Evolutionary conservation across 2,888 invertebrate genomes (phyloP).

Genomic region (Stenchaetothrips biformis): DNA sequence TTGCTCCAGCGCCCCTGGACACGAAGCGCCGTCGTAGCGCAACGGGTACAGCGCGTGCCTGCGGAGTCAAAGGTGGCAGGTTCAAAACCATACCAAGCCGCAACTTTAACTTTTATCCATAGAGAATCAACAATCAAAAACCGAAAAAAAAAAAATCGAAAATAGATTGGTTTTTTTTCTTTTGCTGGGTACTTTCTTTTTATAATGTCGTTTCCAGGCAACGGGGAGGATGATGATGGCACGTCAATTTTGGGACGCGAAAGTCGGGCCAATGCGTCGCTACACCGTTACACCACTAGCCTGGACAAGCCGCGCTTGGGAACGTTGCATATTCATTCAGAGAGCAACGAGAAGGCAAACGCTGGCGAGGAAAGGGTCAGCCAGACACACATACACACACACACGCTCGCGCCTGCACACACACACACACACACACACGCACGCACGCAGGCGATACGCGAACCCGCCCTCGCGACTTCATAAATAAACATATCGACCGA

Average conservation of each 20-base stretch:
- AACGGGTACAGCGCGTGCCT: not conserved
- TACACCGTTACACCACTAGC: slow-evolving; percentile 10
- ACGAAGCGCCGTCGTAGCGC: too few relatives aligned
- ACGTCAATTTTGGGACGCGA: not conserved
- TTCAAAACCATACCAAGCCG: not conserved
- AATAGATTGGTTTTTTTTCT: not conserved
- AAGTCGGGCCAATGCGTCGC: not conserved
- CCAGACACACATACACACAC: slow-evolving; percentile 26
- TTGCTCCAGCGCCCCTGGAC: slow-evolving; percentile 26
- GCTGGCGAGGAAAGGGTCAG: slow-evolving; percentile 5
- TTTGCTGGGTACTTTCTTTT: slow-evolving; percentile 10
- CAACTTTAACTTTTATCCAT: too few relatives aligned
- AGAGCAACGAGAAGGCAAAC: not conserved
- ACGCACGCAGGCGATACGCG: slow-evolving; percentile 28
- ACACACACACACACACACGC: slow-evolving; percentile 17
- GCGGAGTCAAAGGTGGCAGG: not conserved
- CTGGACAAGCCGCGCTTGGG: not conserved
- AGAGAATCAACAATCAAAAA: too few relatives aligned
- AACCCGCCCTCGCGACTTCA: not conserved
- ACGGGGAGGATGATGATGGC: too few relatives aligned
- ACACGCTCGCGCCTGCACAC: not conserved
- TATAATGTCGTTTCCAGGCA: too few relatives aligned
- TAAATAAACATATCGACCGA: slow-evolving; percentile 16
- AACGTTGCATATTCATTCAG: slow-evolving; percentile 16
- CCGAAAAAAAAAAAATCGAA: not conserved